phyloP scores from a whole-genome alignment of 1,140 invertebrate genomes.

The Phocides pigmalion region DNA sequence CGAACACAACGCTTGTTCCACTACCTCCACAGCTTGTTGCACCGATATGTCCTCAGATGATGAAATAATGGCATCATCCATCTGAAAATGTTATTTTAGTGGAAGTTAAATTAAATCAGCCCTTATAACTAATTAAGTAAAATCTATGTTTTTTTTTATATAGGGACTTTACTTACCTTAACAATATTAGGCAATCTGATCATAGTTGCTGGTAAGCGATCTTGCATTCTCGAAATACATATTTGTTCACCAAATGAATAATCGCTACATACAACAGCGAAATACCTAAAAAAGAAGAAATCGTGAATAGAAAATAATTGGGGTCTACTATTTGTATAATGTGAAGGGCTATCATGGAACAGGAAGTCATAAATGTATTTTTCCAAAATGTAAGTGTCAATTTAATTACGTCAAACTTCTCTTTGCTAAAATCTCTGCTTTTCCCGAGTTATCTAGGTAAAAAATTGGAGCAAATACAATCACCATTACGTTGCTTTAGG shows the following conservation, averaged over 20 bases:
- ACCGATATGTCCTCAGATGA: conserved; percentile 15
- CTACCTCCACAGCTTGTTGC: conserved; percentile 19
- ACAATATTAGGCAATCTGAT: conserved; percentile 31
- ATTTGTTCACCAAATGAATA: conserved; percentile 11
- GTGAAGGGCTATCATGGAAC: not conserved
- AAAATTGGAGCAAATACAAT: too few relatives aligned
- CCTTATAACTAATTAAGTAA: too few relatives aligned
- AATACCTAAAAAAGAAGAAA: conserved; percentile 43
- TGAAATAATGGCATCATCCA: not conserved
- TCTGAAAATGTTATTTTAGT: not conserved
- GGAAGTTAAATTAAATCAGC: not conserved
- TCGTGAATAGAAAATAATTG: not conserved
- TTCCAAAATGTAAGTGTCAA: too few relatives aligned
- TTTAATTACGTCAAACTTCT: too few relatives aligned
- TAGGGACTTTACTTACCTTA: conserved; percentile 13
- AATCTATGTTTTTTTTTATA: too few relatives aligned
- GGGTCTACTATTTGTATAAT: too few relatives aligned
- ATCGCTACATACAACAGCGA: conserved; percentile 34
- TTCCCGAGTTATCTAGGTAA: too few relatives aligned
- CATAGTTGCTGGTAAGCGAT: conserved; percentile 38
- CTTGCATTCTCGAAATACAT: conserved; percentile 29
- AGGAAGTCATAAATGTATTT: too few relatives aligned
- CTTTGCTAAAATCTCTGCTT: too few relatives aligned
- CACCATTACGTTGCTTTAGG: too few relatives aligned
- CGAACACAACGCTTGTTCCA: conserved; percentile 42